Evolutionary conservation across 2,113 vertebrate genomes (phyloP).

Genomic region (Melozone crissalis): DNA sequence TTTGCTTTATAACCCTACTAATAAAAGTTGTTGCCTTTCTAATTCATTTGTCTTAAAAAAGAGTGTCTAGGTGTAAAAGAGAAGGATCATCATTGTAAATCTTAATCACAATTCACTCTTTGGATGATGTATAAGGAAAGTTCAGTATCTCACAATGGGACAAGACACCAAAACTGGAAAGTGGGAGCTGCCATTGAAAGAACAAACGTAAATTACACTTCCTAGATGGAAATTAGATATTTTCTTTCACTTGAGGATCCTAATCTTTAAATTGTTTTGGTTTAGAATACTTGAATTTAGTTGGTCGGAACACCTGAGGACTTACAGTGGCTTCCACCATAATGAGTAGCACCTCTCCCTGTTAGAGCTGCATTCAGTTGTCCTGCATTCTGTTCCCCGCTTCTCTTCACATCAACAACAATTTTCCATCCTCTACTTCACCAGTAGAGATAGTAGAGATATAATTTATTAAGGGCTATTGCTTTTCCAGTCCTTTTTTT

Average conservation of each 20-base stretch:
- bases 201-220: background rate
- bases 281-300: background rate
- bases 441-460: background rate
- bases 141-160: background rate
- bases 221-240: background rate
- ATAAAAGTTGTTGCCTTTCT: background rate
- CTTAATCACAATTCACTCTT: background rate
- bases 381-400: background rate
- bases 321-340: fast-evolving
- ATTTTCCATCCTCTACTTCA: background rate
- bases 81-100: background rate
- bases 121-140: background rate
- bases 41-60: background rate
- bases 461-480: background rate
- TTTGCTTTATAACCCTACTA: background rate
- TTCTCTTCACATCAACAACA: fast-evolving
- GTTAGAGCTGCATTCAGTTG: background rate
- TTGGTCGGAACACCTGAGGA: background rate
- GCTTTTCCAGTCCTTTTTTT: background rate
- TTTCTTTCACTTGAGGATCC: background rate
- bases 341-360: background rate
- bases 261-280: background rate
- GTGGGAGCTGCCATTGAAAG: background rate
- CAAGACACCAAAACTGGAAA: background rate
- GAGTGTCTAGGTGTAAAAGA: background rate